A percentile compares a stretch with the other conserved stretches of the same genome.
These are phyloP conservation scores for Calonectris borealis DNA, from an alignment of 2,113 vertebrate genomes.

Conservation along the genomic window DNA sequence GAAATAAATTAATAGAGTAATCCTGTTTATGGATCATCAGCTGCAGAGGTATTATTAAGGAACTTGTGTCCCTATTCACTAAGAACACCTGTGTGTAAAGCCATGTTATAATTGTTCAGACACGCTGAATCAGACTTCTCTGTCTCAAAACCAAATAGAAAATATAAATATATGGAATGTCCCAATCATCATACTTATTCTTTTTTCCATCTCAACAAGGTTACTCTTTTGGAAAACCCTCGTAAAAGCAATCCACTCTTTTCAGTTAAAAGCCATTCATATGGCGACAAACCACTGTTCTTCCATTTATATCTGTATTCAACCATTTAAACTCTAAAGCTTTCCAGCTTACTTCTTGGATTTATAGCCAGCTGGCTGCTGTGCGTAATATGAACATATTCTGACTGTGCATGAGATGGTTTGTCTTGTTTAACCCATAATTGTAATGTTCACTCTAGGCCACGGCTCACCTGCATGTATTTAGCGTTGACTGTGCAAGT, in stretches of 20 bases:
- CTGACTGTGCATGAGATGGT: not conserved
- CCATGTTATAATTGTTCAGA: not conserved
- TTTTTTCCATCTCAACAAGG: not conserved
- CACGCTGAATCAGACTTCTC: not conserved
- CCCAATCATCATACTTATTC: not conserved
- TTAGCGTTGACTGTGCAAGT: not conserved
- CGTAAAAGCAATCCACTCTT: not conserved
- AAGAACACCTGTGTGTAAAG: not conserved
- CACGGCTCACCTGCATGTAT: not conserved
- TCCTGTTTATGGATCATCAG: not conserved
- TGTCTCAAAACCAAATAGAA: not conserved
- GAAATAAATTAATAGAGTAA: not conserved
- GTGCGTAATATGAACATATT: not conserved
- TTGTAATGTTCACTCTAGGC: not conserved
- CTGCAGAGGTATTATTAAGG: not conserved
- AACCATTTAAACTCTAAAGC: slow-evolving; percentile 37
- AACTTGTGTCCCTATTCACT: not conserved
- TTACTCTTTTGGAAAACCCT: slow-evolving; percentile 1
- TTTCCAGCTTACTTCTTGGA: slow-evolving; percentile 47
- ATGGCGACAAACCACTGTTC: not conserved
- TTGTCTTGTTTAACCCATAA: not conserved
- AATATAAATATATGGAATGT: not conserved
- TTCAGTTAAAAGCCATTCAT: slow-evolving; percentile 15
- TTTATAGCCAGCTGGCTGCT: slow-evolving; percentile 54
- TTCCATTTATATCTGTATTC: slow-evolving; percentile 31